phyloP scores from a whole-genome alignment of 2,113 vertebrate genomes.

The Centrocercus urophasianus region DNA sequence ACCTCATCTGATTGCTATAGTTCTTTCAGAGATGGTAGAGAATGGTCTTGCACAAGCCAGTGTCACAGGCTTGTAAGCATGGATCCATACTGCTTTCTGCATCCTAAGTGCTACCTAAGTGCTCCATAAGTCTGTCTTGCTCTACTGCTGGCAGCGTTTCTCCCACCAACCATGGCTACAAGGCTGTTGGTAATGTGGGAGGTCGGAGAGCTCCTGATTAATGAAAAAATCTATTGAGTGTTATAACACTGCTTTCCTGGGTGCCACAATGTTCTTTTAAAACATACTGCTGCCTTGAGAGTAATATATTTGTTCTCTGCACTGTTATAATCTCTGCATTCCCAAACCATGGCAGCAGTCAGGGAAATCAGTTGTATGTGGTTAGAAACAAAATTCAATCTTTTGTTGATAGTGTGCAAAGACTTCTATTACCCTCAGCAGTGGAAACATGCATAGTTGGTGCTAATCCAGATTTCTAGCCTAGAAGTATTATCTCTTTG shows the following conservation, averaged over 20 bases:
- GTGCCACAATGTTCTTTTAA: neutral
- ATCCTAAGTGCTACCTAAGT: neutral
- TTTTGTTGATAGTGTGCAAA: neutral
- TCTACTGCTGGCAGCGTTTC: neutral
- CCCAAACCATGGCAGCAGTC: neutral
- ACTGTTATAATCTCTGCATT: neutral
- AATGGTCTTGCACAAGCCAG: neutral
- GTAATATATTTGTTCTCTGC: neutral
- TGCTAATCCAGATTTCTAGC: neutral
- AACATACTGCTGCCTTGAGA: neutral
- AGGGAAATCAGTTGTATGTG: neutral
- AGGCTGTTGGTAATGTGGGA: neutral
- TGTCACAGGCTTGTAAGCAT: accelerated
- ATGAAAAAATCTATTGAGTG: neutral
- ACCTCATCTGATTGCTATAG: neutral
- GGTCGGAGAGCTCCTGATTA: neutral
- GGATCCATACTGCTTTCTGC: neutral
- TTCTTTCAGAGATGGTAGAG: neutral
- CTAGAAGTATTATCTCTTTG: neutral
- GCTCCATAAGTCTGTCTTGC: neutral
- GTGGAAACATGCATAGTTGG: neutral
- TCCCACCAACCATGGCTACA: neutral
- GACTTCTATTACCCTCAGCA: neutral
- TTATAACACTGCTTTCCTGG: neutral
- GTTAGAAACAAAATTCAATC: neutral